Conservation (phyloP, 2,888 invertebrate species). For the Conistra vaccinii region DNA sequence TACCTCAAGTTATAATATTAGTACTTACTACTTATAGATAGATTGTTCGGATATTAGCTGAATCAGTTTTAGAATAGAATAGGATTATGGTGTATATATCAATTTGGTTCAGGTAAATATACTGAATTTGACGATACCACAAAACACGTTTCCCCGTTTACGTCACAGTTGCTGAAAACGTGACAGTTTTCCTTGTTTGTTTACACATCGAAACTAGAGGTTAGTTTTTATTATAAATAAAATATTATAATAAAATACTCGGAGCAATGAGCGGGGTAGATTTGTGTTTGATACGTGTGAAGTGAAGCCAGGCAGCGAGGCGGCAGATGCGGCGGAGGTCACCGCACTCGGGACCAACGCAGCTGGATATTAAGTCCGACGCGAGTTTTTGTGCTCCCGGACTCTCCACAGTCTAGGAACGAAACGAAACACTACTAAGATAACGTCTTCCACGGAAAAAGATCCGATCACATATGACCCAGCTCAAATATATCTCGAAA, state of each 20-base stretch:
- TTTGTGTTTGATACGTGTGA: slow-evolving; percentile 79
- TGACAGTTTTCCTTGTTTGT: slow-evolving; percentile 65
- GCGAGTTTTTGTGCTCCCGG: slow-evolving; percentile 80
- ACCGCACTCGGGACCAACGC: slow-evolving; percentile 82
- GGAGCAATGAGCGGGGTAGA: slow-evolving; percentile 70
- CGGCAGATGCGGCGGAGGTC: slow-evolving; percentile 86
- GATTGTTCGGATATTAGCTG: background rate
- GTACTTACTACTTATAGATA: no score
- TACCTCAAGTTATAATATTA: no score
- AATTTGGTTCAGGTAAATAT: slow-evolving; percentile 25
- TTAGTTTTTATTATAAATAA: slow-evolving; percentile 37
- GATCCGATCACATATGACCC: slow-evolving; percentile 51
- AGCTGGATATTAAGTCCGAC: slow-evolving; percentile 81
- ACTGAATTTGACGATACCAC: slow-evolving; percentile 6
- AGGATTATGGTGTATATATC: slow-evolving; percentile 13
- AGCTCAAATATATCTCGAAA: slow-evolving; percentile 37
- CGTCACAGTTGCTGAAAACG: slow-evolving; percentile 62
- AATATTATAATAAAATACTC: slow-evolving; percentile 39
- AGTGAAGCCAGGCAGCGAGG: slow-evolving; percentile 76
- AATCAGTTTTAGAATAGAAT: background rate
- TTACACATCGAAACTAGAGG: slow-evolving; percentile 34
- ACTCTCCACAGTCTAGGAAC: slow-evolving; percentile 67
- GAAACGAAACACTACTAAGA: slow-evolving; percentile 70
- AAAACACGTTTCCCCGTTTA: slow-evolving; percentile 58
- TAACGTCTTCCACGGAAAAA: slow-evolving; percentile 64